Evolutionary conservation across 2,797 vertebrate species (phyloP).

Genomic region (Glyptemys insculpta): DNA sequence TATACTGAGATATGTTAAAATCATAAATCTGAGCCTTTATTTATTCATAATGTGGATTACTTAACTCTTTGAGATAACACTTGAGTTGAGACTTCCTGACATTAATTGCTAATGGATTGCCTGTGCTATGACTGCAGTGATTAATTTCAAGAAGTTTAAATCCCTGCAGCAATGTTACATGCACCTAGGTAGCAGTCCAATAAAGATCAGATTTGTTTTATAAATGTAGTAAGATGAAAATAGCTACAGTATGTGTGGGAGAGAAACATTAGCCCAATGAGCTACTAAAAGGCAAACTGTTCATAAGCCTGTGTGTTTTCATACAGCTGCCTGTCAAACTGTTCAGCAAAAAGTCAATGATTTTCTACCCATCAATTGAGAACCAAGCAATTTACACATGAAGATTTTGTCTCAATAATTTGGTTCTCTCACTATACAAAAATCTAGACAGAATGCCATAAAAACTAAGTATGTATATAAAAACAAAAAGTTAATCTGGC

Average conservation of each 20-base stretch:
- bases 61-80: not conserved
- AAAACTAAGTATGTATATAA: not conserved
- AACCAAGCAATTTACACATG: not conserved
- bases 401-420: not conserved
- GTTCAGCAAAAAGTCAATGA: conserved; percentile 19
- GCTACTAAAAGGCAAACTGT: conserved; percentile 33
- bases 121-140: not conserved
- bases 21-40: not conserved
- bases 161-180: not conserved
- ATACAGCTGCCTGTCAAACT: conserved; percentile 58
- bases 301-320: conserved; percentile 14
- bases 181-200: not conserved
- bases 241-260: conserved; percentile 19
- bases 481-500: not conserved
- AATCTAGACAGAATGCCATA: not conserved
- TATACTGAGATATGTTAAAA: not conserved
- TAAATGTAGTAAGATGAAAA: conserved; percentile 12
- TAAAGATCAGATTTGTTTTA: not conserved
- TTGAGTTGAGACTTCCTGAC: not conserved
- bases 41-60: not conserved
- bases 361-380: not conserved
- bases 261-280: conserved; percentile 18
- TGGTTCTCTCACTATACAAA: not conserved
- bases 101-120: not conserved
- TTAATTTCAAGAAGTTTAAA: not conserved